Conservation (phyloP, 2,888 invertebrate genomes). For the Belgica antarctica region DNA sequence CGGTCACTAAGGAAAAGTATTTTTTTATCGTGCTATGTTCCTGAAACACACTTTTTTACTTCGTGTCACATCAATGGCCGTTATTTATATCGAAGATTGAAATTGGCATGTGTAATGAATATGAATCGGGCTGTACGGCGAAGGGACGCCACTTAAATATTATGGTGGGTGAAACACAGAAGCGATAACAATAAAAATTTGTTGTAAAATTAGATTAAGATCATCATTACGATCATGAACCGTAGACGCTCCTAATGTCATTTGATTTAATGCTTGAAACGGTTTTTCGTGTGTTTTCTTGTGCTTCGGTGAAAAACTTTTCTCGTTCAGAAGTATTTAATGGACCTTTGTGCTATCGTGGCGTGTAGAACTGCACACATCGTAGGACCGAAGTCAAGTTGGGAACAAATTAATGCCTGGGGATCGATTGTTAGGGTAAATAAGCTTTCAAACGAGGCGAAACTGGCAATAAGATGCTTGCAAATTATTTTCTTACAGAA, state of each 20-base stretch:
- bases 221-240: slow-evolving; percentile 34
- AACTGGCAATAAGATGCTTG: not conserved
- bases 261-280: slow-evolving; percentile 43
- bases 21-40: not conserved
- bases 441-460: slow-evolving; percentile 6
- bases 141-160: not conserved
- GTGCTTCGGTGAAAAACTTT: not conserved
- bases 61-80: slow-evolving; percentile 20
- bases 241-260: slow-evolving; percentile 28
- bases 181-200: slow-evolving; percentile 44
- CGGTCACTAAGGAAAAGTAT: not conserved
- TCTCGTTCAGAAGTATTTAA: slow-evolving; percentile 16
- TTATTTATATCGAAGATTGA: slow-evolving; percentile 42
- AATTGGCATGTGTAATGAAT: slow-evolving; percentile 40
- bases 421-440: slow-evolving; percentile 35
- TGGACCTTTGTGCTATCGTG: slow-evolving; percentile 36
- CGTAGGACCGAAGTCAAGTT: slow-evolving; percentile 1
- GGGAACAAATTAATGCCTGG: slow-evolving; percentile 43
- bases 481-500: not conserved
- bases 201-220: slow-evolving; percentile 44
- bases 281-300: slow-evolving; percentile 15
- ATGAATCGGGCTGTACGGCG: slow-evolving; percentile 5
- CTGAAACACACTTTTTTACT: slow-evolving; percentile 10
- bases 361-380: slow-evolving; percentile 37
- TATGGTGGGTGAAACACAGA: not conserved